Evolutionary conservation across 1,140 invertebrate genomes (phyloP).

Genomic region (Lerema accius): DNA sequence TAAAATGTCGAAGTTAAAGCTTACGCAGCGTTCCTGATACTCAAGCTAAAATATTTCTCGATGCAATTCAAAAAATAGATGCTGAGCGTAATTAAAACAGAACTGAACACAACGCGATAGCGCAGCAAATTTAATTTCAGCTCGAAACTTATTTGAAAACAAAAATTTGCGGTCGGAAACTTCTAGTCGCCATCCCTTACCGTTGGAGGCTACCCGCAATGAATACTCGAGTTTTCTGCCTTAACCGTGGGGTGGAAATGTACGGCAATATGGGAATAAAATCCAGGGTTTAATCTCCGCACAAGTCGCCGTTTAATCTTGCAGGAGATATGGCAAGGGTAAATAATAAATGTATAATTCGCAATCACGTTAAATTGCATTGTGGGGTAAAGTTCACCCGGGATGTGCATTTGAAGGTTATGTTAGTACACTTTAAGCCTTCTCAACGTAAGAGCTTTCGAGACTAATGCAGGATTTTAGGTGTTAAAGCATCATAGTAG

Average conservation of each 20-base stretch:
- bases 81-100: slow-evolving; percentile 33
- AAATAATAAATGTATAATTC: slow-evolving; percentile 74
- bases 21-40: slow-evolving; percentile 10
- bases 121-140: slow-evolving; percentile 35
- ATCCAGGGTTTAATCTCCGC: slow-evolving; percentile 74
- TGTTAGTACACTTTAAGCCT: slow-evolving; percentile 34
- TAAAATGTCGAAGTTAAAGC: slow-evolving; percentile 18
- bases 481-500: slow-evolving; percentile 35
- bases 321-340: slow-evolving; percentile 62
- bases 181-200: slow-evolving; percentile 51
- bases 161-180: slow-evolving; percentile 33
- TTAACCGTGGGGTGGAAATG: slow-evolving; percentile 67
- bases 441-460: slow-evolving; percentile 21
- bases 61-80: slow-evolving; percentile 29
- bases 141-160: slow-evolving; percentile 35
- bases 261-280: slow-evolving; percentile 75
- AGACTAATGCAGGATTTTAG: slow-evolving; percentile 32
- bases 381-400: slow-evolving; percentile 49
- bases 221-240: slow-evolving; percentile 73
- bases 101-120: slow-evolving; percentile 34
- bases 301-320: slow-evolving; percentile 75
- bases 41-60: slow-evolving; percentile 22
- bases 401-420: slow-evolving; percentile 45
- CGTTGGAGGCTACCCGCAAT: slow-evolving; percentile 57
- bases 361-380: slow-evolving; percentile 66